A percentile compares a stretch with the other conserved stretches of the same genome.
Conservation (phyloP, 2,113 vertebrate species). For the Delphinus delphis region DNA sequence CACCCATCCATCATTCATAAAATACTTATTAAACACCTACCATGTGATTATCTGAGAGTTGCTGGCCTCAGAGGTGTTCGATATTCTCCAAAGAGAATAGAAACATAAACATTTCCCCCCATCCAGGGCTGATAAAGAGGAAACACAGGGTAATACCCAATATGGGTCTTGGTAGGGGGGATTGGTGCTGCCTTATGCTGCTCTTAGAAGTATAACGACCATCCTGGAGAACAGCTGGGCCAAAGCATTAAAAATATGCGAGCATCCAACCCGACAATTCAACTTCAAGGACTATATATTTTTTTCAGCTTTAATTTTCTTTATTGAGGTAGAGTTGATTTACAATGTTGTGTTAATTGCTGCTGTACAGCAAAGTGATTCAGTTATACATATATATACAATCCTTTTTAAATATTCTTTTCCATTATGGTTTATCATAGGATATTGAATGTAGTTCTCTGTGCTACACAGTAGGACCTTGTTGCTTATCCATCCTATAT, state of each 20-base stretch:
- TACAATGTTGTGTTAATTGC: not conserved
- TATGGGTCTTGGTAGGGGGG: not conserved
- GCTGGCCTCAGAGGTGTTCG: not conserved
- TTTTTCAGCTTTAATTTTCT: not conserved
- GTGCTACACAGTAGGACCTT: not conserved
- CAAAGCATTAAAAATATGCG: not conserved
- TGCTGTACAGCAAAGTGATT: not conserved
- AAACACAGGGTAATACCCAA: not conserved
- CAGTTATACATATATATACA: not conserved
- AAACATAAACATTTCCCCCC: not conserved
- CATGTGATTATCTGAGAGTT: not conserved
- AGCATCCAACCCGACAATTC: not conserved
- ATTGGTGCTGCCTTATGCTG: rapidly evolving
- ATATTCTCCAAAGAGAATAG: not conserved
- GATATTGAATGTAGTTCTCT: too few relatives aligned
- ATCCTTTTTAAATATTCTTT: too few relatives aligned
- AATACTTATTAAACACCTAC: not conserved
- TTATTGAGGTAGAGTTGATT: not conserved
- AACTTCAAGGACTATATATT: not conserved
- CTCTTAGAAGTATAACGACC: not conserved
- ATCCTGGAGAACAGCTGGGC: not conserved
- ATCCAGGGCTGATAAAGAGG: not conserved
- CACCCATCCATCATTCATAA: not conserved
- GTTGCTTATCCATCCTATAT: not conserved
- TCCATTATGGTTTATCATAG: too few relatives aligned